Conservation (phyloP, 2,888 invertebrate species). For the Willowsia nigromaculata region DNA sequence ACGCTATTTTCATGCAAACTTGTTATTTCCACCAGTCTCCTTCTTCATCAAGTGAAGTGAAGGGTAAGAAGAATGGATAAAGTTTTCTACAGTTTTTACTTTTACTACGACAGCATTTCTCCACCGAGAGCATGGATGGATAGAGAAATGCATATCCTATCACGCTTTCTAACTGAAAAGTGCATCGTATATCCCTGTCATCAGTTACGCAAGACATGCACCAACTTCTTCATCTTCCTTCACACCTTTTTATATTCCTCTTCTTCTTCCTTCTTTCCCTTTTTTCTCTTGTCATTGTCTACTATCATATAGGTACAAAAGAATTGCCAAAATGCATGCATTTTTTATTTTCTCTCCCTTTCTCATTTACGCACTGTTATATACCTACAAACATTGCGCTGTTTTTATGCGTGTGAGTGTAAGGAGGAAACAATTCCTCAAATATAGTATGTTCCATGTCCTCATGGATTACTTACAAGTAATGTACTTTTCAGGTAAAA, state of each 20-base stretch:
- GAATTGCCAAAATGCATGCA: constrained; percentile 32
- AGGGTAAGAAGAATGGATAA: constrained; percentile 51
- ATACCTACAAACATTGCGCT: background rate
- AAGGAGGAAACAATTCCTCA: background rate
- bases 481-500: constrained; percentile 33
- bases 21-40: constrained; percentile 46
- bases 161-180: background rate
- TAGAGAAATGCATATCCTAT: background rate
- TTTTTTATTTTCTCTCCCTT: constrained; percentile 32
- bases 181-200: constrained; percentile 61
- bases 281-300: background rate
- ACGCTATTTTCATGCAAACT: constrained; percentile 26
- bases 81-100: constrained; percentile 19
- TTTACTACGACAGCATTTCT: background rate
- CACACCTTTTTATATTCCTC: constrained; percentile 40
- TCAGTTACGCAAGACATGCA: constrained; percentile 60
- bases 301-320: background rate
- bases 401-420: background rate
- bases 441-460: background rate
- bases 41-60: constrained; percentile 47
- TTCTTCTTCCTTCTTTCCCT: background rate
- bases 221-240: constrained; percentile 45
- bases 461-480: constrained; percentile 45
- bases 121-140: background rate
- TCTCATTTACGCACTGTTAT: background rate